Conservation (phyloP, 1,140 invertebrate genomes). For the Drosophila kohkoa region DNA sequence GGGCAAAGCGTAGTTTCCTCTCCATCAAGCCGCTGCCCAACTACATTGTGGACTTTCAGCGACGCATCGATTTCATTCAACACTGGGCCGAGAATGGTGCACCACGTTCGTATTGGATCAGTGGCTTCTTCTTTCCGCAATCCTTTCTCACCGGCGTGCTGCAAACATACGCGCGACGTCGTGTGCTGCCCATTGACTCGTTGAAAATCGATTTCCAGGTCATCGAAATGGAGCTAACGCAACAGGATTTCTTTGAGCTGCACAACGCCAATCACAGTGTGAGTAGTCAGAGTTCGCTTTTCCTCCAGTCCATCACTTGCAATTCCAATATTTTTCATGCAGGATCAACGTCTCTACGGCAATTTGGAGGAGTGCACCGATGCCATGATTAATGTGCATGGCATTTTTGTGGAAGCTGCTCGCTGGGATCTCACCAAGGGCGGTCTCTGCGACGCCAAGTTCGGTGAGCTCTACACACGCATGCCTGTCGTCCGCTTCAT, state of each 20-base stretch:
- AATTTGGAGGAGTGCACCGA: constrained; percentile 86
- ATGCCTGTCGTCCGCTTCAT: constrained; percentile 91
- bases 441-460: constrained; percentile 89
- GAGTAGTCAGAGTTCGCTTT: constrained; percentile 17
- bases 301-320: too few species aligned
- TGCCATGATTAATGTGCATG: constrained; percentile 93
- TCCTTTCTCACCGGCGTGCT: constrained; percentile 94
- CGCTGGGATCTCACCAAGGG: constrained; percentile 90
- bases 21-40: constrained; percentile 93
- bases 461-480: constrained; percentile 91
- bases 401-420: constrained; percentile 94
- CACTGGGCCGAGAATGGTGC: constrained; percentile 89
- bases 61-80: constrained; percentile 92
- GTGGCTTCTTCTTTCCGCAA: constrained; percentile 96
- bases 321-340: background rate
- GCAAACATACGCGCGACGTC: constrained; percentile 93
- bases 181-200: constrained; percentile 93
- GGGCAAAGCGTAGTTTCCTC: constrained; percentile 93
- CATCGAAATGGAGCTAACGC: constrained; percentile 86
- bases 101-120: constrained; percentile 95
- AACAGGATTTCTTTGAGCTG: constrained; percentile 88
- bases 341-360: constrained; percentile 85
- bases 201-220: constrained; percentile 92
- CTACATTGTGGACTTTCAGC: constrained; percentile 92
- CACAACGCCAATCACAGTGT: constrained; percentile 82